Evolutionary conservation across 1,140 invertebrate species (phyloP).

Genomic region (Campoletis sonorensis): DNA sequence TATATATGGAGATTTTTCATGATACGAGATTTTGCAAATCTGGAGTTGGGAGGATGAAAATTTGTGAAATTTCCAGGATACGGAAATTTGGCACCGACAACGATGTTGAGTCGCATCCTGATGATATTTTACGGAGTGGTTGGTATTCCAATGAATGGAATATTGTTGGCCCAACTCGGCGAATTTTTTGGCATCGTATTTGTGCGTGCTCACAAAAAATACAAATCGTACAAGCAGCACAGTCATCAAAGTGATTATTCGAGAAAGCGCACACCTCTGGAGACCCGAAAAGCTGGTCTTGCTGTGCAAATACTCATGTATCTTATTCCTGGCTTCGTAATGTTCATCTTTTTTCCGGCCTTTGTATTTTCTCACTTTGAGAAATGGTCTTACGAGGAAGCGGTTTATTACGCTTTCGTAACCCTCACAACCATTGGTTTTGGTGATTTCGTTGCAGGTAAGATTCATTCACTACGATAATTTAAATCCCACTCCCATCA

Average conservation of each 20-base stretch:
- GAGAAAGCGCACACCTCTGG: slow-evolving; percentile 68
- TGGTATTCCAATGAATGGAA: slow-evolving; percentile 96
- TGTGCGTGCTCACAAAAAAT: slow-evolving; percentile 83
- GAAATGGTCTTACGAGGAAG: slow-evolving; percentile 92
- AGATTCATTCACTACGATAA: slow-evolving; percentile 38
- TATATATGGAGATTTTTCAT: too few species aligned
- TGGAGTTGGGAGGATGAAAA: too few species aligned
- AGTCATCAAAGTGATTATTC: slow-evolving; percentile 74
- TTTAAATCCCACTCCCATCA: not conserved
- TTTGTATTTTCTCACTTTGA: slow-evolving; percentile 92
- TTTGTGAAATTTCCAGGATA: too few species aligned
- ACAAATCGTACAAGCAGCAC: slow-evolving; percentile 85
- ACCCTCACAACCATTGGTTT: slow-evolving; percentile 96
- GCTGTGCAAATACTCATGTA: slow-evolving; percentile 88
- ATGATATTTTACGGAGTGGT: slow-evolving; percentile 95
- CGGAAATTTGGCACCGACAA: slow-evolving; percentile 92
- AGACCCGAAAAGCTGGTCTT: slow-evolving; percentile 83
- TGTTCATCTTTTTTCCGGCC: slow-evolving; percentile 96
- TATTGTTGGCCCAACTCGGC: slow-evolving; percentile 87
- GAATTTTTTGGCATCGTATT: slow-evolving; percentile 90
- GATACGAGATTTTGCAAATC: too few species aligned
- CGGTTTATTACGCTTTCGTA: slow-evolving; percentile 94
- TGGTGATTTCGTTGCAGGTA: slow-evolving; percentile 93
- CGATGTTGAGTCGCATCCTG: slow-evolving; percentile 86
- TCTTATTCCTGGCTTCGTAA: slow-evolving; percentile 88